These are phyloP conservation scores for Hirtodrosophila histrioides DNA, from an alignment of 2,888 invertebrate genomes.

Conservation along the genomic window DNA sequence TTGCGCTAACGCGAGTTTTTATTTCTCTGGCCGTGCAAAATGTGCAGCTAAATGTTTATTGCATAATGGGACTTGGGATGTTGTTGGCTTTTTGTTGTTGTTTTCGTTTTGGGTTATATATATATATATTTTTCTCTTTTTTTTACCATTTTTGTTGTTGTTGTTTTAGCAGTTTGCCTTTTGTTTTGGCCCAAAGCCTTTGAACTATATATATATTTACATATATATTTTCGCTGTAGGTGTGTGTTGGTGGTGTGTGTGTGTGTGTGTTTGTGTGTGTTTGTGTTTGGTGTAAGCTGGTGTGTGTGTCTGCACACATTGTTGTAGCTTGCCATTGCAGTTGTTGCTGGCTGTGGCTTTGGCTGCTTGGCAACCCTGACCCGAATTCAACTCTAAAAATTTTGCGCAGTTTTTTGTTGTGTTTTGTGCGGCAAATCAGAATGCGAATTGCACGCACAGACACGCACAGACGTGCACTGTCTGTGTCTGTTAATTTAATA, in stretches of 20 bases:
- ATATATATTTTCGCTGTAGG: constrained; percentile 26
- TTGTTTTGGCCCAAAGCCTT: constrained; percentile 64
- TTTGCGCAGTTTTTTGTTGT: constrained; percentile 40
- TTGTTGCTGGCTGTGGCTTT: constrained; percentile 34
- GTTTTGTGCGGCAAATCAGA: constrained; percentile 49
- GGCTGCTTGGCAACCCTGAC: constrained; percentile 67
- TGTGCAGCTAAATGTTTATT: constrained; percentile 45
- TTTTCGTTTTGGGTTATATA: constrained; percentile 14
- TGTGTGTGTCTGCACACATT: constrained; percentile 47
- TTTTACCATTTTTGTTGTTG: constrained; percentile 10
- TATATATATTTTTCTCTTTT: constrained; percentile 9
- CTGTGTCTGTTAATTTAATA: constrained; percentile 65
- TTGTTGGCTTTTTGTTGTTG: constrained; percentile 22
- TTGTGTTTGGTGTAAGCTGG: constrained; percentile 17
- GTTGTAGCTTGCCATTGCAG: constrained; percentile 34
- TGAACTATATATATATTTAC: constrained; percentile 47
- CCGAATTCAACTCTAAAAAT: constrained; percentile 67
- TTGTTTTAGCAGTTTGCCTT: constrained; percentile 26
- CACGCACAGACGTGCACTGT: constrained; percentile 21
- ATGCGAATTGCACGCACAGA: constrained; percentile 36
- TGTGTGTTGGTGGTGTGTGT: constrained; percentile 19
- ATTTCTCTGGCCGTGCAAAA: constrained; percentile 4
- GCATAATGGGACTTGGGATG: constrained; percentile 44
- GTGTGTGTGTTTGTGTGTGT: constrained; percentile 13
- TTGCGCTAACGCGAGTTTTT: constrained; percentile 38